Evolutionary conservation across 2,113 vertebrate genomes (phyloP).

Genomic region (Actenoides lindsayi): DNA sequence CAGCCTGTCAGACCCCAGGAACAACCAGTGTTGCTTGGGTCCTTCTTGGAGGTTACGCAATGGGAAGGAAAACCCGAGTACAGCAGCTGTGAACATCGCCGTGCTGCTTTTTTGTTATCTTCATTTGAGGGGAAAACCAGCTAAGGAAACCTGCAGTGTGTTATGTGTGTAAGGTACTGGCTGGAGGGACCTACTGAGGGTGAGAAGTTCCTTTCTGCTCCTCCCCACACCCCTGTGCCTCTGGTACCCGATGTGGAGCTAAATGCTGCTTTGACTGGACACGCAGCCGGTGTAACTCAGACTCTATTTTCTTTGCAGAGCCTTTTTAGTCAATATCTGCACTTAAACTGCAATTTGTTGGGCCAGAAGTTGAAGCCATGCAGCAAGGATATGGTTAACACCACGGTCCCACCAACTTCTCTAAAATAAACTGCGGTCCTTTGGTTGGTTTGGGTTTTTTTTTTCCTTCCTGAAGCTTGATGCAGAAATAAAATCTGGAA

Average conservation of each 20-base stretch:
- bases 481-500: neutral
- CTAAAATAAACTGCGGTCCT: neutral
- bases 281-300: neutral
- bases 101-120: neutral
- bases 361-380: neutral
- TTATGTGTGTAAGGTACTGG: rapidly evolving
- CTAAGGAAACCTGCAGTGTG: rapidly evolving
- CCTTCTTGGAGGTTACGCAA: neutral
- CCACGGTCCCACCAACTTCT: neutral
- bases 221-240: neutral
- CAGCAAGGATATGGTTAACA: neutral
- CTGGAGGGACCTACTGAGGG: neutral
- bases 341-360: neutral
- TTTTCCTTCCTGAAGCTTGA: neutral
- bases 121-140: neutral
- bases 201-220: neutral
- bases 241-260: neutral
- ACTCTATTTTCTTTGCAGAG: neutral
- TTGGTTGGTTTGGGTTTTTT: no score
- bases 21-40: rapidly evolving
- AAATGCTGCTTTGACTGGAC: no score
- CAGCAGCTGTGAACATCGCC: rapidly evolving
- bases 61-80: neutral
- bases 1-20: neutral
- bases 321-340: neutral